These are phyloP conservation scores for Aulostomus chinensis DNA, from an alignment of 2,797 vertebrate genomes.

Conservation along the genomic window DNA sequence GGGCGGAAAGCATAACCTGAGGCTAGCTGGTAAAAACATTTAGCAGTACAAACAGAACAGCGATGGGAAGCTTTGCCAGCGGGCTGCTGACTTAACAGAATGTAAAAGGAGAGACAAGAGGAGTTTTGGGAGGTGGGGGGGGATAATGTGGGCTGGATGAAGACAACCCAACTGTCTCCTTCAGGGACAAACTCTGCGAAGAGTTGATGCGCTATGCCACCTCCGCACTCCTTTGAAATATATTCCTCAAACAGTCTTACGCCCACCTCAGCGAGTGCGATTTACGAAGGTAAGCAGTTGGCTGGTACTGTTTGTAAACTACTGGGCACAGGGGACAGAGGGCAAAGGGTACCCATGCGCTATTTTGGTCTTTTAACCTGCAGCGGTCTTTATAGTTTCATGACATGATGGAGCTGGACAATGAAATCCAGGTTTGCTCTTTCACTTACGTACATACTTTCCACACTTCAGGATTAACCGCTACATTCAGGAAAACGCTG, in stretches of 20 bases:
- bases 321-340: constrained; percentile 4
- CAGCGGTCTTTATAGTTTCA: constrained; percentile 19
- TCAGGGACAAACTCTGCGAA: constrained; percentile 25
- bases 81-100: constrained; percentile 50
- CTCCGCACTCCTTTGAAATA: constrained; percentile 17
- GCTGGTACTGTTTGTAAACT: constrained; percentile 13
- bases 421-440: constrained; percentile 3
- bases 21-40: constrained; percentile 42
- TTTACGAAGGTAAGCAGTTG: constrained; percentile 34
- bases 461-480: too few species aligned
- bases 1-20: constrained; percentile 33
- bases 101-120: constrained; percentile 15
- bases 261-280: constrained; percentile 5
- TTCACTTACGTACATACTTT: too few species aligned
- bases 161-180: constrained; percentile 30
- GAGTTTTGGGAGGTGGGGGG: not conserved
- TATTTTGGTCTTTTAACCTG: constrained; percentile 43
- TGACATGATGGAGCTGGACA: constrained; percentile 29
- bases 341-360: constrained; percentile 18
- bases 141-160: constrained; percentile 15
- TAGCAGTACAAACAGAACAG: constrained; percentile 46
- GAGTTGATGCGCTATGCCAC: constrained; percentile 23
- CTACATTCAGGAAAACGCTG: too few species aligned
- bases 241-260: constrained; percentile 10
- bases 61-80: constrained; percentile 32